These are phyloP conservation scores for Oxytorus armatus DNA, from an alignment of 2,888 invertebrate species.

Conservation along the genomic window DNA sequence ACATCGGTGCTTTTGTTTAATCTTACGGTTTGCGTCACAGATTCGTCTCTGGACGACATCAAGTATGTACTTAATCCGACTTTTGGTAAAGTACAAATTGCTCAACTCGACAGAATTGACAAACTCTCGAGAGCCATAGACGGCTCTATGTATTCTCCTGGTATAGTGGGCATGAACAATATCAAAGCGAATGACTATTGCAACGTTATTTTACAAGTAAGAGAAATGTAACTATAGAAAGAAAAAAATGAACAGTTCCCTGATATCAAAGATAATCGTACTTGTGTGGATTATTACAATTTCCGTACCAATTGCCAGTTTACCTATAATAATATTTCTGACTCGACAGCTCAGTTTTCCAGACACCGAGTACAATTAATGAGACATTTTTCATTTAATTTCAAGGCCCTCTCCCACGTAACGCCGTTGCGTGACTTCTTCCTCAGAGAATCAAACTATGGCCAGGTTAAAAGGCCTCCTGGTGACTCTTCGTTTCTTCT, in stretches of 20 bases:
- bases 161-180: conserved; percentile 99
- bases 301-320: too few species aligned
- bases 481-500: conserved; percentile 97
- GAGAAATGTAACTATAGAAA: conserved; percentile 58
- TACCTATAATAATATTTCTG: too few species aligned
- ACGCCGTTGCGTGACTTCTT: conserved; percentile 97
- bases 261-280: too few species aligned
- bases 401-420: conserved; percentile 96
- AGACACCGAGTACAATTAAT: background rate
- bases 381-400: background rate
- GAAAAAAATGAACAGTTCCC: too few species aligned
- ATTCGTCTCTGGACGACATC: conserved; percentile 98
- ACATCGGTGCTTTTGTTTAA: conserved; percentile 15
- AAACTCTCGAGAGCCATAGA: conserved; percentile 98
- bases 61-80: conserved; percentile 99
- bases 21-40: conserved; percentile 84
- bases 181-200: conserved; percentile 99
- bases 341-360: too few species aligned
- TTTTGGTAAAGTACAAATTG: conserved; percentile 93
- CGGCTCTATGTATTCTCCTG: conserved; percentile 98
- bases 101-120: conserved; percentile 91
- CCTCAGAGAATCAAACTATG: conserved; percentile 96
- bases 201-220: conserved; percentile 98
- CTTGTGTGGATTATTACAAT: too few species aligned
- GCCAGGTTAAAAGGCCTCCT: conserved; percentile 94